Percentiles rank a stretch among this genome's conserved stretches.
These are phyloP conservation scores for Frieseomelitta varia DNA, from an alignment of 1,140 invertebrate genomes.

Conservation along the genomic window DNA sequence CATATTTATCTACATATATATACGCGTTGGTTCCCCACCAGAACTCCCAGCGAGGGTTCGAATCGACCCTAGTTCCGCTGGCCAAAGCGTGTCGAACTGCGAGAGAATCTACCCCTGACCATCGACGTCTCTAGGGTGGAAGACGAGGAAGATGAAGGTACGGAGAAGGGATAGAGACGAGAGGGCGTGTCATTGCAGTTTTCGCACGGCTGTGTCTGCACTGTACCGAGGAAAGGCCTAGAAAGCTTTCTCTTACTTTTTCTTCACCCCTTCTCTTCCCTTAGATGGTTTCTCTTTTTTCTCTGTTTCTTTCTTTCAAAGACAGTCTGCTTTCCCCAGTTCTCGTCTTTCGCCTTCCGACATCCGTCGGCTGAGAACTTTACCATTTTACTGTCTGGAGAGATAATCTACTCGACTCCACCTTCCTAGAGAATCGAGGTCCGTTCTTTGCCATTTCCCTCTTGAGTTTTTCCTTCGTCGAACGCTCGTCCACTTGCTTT, in stretches of 20 bases:
- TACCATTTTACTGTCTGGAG: slow-evolving; percentile 72
- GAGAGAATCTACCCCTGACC: slow-evolving; percentile 54
- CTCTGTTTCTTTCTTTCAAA: not conserved
- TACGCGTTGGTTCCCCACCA: slow-evolving; percentile 27
- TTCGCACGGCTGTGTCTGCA: slow-evolving; percentile 65
- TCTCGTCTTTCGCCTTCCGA: slow-evolving; percentile 36
- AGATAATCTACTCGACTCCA: slow-evolving; percentile 69
- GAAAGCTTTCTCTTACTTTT: slow-evolving; percentile 35
- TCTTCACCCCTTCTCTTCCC: not conserved
- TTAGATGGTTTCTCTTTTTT: not conserved
- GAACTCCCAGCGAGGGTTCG: slow-evolving; percentile 46
- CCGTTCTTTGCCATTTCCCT: not conserved
- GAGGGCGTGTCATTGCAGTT: slow-evolving; percentile 67
- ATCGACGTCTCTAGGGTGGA: slow-evolving; percentile 54
- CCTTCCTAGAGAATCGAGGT: slow-evolving; percentile 24
- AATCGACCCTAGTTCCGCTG: slow-evolving; percentile 66
- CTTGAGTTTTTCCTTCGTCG: not conserved
- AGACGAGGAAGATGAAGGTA: slow-evolving; percentile 17
- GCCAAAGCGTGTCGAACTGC: slow-evolving; percentile 49
- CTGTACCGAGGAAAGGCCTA: slow-evolving; percentile 52
- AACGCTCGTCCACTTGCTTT: not conserved
- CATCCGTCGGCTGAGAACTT: slow-evolving; percentile 64
- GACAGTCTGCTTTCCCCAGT: slow-evolving; percentile 41
- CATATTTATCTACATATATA: not conserved
- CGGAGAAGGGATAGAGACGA: slow-evolving; percentile 30